A percentile compares a stretch with the other conserved stretches of the same genome.
Conservation (phyloP, 2,113 vertebrate species). For the Hemicordylus capensis region DNA sequence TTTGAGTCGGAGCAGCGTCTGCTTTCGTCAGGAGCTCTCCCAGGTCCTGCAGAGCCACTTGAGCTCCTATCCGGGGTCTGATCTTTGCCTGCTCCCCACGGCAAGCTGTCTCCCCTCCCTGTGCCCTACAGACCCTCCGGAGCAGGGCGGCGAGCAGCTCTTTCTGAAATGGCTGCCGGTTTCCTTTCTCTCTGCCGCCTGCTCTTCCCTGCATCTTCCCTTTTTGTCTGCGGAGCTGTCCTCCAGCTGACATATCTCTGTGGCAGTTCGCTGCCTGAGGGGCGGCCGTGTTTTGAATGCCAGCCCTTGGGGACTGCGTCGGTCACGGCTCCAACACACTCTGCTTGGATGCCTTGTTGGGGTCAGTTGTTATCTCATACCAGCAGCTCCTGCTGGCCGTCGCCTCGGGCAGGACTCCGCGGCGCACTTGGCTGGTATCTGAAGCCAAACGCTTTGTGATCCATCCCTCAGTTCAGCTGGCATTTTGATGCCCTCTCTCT, state of each 20-base stretch:
- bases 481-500: background rate
- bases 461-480: background rate
- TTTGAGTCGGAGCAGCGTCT: background rate
- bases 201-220: background rate
- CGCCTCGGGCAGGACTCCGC: background rate
- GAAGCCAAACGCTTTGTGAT: constrained; percentile 15
- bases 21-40: background rate
- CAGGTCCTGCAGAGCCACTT: background rate
- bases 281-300: background rate
- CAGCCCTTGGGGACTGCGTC: background rate
- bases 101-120: background rate
- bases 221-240: background rate
- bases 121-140: background rate
- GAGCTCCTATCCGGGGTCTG: no score
- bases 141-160: no score
- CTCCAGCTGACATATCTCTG: no score
- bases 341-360: background rate
- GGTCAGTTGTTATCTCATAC: background rate
- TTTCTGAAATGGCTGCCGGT: no score
- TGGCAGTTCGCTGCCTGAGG: background rate
- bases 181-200: no score
- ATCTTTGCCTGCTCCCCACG: background rate
- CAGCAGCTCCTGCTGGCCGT: background rate
- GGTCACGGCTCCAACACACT: background rate
- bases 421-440: background rate